These are phyloP conservation scores for Dendrolimus kikuchii DNA, from an alignment of 1,140 invertebrate species.

Conservation along the genomic window DNA sequence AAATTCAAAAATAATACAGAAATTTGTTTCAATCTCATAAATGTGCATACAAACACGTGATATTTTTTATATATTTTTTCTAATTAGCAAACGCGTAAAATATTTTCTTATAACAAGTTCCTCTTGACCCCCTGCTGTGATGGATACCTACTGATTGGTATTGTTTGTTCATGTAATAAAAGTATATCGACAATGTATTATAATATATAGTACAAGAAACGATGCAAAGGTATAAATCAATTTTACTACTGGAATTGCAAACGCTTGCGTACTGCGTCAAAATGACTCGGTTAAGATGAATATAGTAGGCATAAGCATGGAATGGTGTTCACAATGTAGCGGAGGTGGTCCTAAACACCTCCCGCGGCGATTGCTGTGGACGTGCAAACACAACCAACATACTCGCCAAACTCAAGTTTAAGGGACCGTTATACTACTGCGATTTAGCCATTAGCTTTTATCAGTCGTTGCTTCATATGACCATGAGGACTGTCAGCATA, in stretches of 20 bases:
- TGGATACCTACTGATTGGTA: too few species aligned
- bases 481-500: too few species aligned
- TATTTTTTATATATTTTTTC: not conserved
- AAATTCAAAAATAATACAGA: too few species aligned
- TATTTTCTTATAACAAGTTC: not conserved
- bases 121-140: not conserved
- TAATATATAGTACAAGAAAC: not conserved
- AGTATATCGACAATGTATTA: not conserved
- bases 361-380: constrained; percentile 45
- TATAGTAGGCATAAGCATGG: constrained; percentile 22
- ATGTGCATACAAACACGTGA: not conserved
- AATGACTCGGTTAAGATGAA: constrained; percentile 22
- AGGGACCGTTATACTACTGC: constrained; percentile 20
- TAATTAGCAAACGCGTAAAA: not conserved
- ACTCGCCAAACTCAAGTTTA: constrained; percentile 41
- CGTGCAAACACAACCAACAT: constrained; percentile 53
- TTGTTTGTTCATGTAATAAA: not conserved
- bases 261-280: constrained; percentile 30
- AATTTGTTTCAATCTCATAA: constrained; percentile 5
- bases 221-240: not conserved
- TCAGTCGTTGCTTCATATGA: too few species aligned
- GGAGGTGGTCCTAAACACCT: constrained; percentile 29
- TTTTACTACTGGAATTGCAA: constrained; percentile 1
- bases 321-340: constrained; percentile 23
- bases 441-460: too few species aligned